Percentiles rank a stretch among this genome's conserved stretches.
These are phyloP conservation scores for Tachina grossa DNA, from an alignment of 2,888 invertebrate species.

Conservation along the genomic window DNA sequence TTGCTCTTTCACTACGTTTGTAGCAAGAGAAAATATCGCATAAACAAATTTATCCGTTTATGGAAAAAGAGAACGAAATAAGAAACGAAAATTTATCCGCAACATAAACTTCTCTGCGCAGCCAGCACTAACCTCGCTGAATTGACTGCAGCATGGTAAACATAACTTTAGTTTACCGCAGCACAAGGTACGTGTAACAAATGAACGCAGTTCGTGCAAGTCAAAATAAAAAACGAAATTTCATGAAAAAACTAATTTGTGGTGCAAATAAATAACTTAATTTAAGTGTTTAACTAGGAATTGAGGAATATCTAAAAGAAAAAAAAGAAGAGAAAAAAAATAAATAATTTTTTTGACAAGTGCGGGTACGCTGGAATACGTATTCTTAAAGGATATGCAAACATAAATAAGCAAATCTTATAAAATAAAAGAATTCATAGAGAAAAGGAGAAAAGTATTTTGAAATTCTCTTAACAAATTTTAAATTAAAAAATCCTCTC, in stretches of 20 bases:
- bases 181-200: constrained; percentile 70
- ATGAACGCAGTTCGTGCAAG: constrained; percentile 35
- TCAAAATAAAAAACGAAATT: constrained; percentile 37
- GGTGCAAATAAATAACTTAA: constrained; percentile 1
- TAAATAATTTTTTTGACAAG: background rate
- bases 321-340: background rate
- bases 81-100: constrained; percentile 44
- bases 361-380: constrained; percentile 70
- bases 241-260: background rate
- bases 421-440: constrained; percentile 7
- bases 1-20: constrained; percentile 10
- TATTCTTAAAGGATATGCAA: constrained; percentile 45
- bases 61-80: constrained; percentile 10
- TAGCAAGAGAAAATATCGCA: constrained; percentile 12
- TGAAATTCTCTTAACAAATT: background rate
- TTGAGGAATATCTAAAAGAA: constrained; percentile 15
- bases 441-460: constrained; percentile 12
- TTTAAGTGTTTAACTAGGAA: constrained; percentile 28
- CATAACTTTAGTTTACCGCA: constrained; percentile 71
- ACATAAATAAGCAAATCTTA: background rate
- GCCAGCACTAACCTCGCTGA: constrained; percentile 58
- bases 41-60: constrained; percentile 17
- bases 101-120: constrained; percentile 63
- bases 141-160: constrained; percentile 68
- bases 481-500: background rate